Evolutionary conservation across 2,113 vertebrate species (phyloP).

Genomic region (Acrocephalus kingi): DNA sequence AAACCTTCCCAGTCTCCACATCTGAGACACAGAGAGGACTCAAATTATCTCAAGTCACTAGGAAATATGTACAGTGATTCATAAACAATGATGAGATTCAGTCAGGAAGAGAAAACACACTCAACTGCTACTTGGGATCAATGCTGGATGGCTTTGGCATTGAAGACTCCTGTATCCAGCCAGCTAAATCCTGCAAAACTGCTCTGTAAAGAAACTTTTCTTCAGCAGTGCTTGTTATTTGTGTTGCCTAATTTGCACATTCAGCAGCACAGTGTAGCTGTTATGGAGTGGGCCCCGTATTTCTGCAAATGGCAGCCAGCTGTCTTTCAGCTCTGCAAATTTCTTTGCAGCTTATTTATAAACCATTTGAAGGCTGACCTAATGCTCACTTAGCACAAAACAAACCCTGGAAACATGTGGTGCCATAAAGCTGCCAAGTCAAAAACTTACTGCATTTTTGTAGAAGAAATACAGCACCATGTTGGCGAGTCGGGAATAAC

Average conservation of each 20-base stretch:
- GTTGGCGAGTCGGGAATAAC: constrained; percentile 95
- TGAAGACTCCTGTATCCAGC: background rate
- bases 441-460: constrained; percentile 92
- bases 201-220: constrained; percentile 1
- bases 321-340: constrained; percentile 54
- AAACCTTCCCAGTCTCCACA: background rate
- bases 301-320: constrained; percentile 64
- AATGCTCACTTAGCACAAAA: constrained; percentile 49
- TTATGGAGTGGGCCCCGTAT: constrained; percentile 14
- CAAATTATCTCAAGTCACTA: background rate
- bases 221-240: constrained; percentile 47
- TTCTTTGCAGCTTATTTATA: constrained; percentile 56
- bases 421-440: constrained; percentile 26
- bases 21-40: background rate
- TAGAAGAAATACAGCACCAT: constrained; percentile 99
- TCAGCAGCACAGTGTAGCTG: constrained; percentile 30
- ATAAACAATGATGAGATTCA: background rate
- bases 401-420: constrained; percentile 34
- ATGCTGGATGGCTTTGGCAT: background rate
- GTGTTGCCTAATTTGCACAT: constrained; percentile 46
- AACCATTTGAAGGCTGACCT: constrained; percentile 44
- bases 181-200: constrained; percentile 3
- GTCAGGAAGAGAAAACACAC: background rate
- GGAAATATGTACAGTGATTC: background rate
- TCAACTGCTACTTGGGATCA: background rate